Evolutionary conservation across 2,113 vertebrate species (phyloP), one percentile per base, ranked within the genome.

Genomic region (Trogon surrucura): DNA sequence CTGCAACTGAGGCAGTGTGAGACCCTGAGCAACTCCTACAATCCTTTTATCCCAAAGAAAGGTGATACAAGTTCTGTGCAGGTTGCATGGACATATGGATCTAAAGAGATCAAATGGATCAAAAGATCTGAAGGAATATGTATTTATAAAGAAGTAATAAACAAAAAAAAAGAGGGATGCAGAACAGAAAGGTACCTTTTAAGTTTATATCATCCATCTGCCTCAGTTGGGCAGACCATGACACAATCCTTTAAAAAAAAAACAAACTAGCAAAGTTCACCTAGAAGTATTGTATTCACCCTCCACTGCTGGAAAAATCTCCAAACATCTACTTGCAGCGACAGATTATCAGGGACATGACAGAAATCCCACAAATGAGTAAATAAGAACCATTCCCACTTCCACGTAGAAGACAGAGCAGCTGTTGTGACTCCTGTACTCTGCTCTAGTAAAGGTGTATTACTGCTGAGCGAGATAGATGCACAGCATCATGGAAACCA

Each of bases 231-330:
- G 27, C 54, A 60, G 36, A n/a, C 16, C 9, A 13, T 19, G 80
- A 65, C n/a, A 54, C 3, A 73, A 38, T 25, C 17, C 34, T 73
- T 74, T 5, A 3, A 26, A 65, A 58, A 58, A 74, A 72, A 36
- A n/a, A n/a, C n/a, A n/a, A n/a, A n/a, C n/a, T n/a, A 64, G 2
- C 5, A 30, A 61, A 67, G 38, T 47, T 34, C n/a, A 53, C 18
- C 56, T 22, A 41, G 0, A 64, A 54, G 20, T 60, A 82, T 34
- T 45, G n/a, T 69, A 65, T 25, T 9, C 14, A 54, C 36, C 14
- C 26, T 58, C 14, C 8, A 48, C n/a, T 21, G 61, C 8, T 10
- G 17, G 2, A 0, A 9, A 70, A 82, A 74, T 8, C 0, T 9
- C 15, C 17, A 44, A 85, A 48, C 18, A 66, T 8, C 48, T 54